Conservation (phyloP, 2,888 invertebrate genomes). For the Microplitis deprimator region DNA sequence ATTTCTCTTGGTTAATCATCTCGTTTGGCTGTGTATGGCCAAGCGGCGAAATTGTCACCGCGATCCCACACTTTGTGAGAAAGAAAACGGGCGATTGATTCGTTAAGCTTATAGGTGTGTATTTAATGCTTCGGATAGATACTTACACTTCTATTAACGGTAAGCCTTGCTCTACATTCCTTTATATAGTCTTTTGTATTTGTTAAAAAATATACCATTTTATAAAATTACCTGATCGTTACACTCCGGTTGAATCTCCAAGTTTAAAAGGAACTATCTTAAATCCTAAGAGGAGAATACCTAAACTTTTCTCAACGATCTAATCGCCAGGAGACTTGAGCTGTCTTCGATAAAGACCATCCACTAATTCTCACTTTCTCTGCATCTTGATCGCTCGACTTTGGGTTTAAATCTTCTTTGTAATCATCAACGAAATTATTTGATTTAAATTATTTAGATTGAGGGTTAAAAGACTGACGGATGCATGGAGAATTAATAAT, state of each 20-base stretch:
- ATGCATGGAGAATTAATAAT: no score
- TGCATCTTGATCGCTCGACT: constrained; percentile 40
- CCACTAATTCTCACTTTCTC: constrained; percentile 37
- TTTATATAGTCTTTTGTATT: constrained; percentile 57
- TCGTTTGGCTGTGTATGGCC: constrained; percentile 12
- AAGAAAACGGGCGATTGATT: constrained; percentile 42
- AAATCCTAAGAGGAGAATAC: not conserved
- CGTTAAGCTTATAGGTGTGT: constrained; percentile 34
- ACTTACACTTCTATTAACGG: constrained; percentile 29
- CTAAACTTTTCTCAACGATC: not conserved
- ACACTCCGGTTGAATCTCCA: not conserved
- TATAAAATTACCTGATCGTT: constrained; percentile 32
- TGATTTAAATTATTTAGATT: not conserved
- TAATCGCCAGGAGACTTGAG: constrained; percentile 45
- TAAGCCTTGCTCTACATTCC: constrained; percentile 63
- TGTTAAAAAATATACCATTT: constrained; percentile 11
- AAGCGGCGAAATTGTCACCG: constrained; percentile 27
- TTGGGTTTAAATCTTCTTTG: not conserved
- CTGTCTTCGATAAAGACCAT: constrained; percentile 51
- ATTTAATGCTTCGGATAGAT: not conserved
- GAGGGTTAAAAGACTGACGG: no score
- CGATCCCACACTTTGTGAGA: constrained; percentile 36
- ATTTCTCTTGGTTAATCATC: constrained; percentile 14
- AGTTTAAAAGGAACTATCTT: not conserved
- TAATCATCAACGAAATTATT: not conserved